Percentiles rank a stretch among this genome's conserved stretches.
Conservation (phyloP, 2,113 vertebrate genomes). For the Anser brachyrhynchus region DNA sequence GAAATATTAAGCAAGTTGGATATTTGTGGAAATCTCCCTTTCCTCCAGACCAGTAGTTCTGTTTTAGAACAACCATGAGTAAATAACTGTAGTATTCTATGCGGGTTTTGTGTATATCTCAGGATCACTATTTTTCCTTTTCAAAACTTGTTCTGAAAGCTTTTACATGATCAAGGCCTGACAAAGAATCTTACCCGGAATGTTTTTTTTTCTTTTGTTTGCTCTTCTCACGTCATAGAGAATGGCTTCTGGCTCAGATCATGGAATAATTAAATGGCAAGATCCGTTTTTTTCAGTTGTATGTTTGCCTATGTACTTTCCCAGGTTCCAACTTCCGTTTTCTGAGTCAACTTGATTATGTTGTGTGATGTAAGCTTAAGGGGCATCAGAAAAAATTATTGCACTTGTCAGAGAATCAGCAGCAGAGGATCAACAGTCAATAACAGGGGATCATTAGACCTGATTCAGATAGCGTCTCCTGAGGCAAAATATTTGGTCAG, state of each 20-base stretch:
- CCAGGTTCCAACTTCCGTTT: neutral
- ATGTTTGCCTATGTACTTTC: neutral
- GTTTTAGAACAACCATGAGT: neutral
- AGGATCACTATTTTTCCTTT: neutral
- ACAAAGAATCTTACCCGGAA: neutral
- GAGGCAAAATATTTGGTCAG: neutral
- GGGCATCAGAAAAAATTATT: neutral
- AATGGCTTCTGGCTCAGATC: neutral
- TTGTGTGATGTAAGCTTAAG: slow-evolving; percentile 5
- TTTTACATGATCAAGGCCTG: neutral
- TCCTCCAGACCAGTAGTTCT: neutral
- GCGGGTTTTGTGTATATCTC: neutral
- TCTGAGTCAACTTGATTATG: neutral
- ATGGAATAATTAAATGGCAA: neutral
- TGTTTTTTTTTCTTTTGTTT: neutral
- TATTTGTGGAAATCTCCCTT: neutral
- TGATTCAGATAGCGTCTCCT: neutral
- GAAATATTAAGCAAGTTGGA: neutral
- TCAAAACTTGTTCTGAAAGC: neutral
- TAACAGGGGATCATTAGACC: slow-evolving; percentile 28
- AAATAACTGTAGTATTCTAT: neutral
- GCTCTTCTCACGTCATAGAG: neutral
- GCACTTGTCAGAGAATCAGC: neutral
- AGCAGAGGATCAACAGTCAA: neutral
- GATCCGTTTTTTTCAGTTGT: neutral